Conservation (phyloP, 1,140 invertebrate genomes). For the Theocolax elegans region DNA sequence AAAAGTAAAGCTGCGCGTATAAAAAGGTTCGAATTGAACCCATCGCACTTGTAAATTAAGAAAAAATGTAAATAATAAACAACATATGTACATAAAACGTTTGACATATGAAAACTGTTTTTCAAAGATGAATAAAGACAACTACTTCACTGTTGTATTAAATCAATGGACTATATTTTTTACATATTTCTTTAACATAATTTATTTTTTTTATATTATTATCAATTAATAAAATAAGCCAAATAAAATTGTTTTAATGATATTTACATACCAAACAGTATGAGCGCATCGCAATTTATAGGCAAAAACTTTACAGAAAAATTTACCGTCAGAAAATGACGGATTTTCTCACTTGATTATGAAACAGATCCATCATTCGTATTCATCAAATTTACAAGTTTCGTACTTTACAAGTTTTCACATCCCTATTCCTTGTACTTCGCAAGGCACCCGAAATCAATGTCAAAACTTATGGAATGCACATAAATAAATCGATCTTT, state of each 20-base stretch:
- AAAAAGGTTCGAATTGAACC: neutral
- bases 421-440: slow-evolving; percentile 12
- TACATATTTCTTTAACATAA: slow-evolving; percentile 18
- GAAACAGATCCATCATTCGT: slow-evolving; percentile 4
- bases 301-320: slow-evolving; percentile 22
- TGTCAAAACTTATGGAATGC: slow-evolving; percentile 35
- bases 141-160: slow-evolving; percentile 16
- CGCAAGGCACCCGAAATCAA: slow-evolving; percentile 32
- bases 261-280: slow-evolving; percentile 33
- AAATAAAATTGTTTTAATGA: slow-evolving; percentile 21
- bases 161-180: slow-evolving; percentile 19
- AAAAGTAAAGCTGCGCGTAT: neutral
- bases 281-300: slow-evolving; percentile 11
- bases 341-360: slow-evolving; percentile 9
- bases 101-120: slow-evolving; percentile 17
- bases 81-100: slow-evolving; percentile 29
- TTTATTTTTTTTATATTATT: slow-evolving; percentile 30
- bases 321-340: slow-evolving; percentile 5
- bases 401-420: slow-evolving; percentile 37
- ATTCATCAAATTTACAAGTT: slow-evolving; percentile 32
- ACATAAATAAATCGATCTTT: slow-evolving; percentile 29
- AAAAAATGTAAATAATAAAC: slow-evolving; percentile 32
- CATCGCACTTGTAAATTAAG: neutral
- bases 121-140: slow-evolving; percentile 10
- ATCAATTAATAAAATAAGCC: slow-evolving; percentile 25